These are phyloP conservation scores for Petroica traversi DNA, from an alignment of 2,113 vertebrate species.

Conservation along the genomic window DNA sequence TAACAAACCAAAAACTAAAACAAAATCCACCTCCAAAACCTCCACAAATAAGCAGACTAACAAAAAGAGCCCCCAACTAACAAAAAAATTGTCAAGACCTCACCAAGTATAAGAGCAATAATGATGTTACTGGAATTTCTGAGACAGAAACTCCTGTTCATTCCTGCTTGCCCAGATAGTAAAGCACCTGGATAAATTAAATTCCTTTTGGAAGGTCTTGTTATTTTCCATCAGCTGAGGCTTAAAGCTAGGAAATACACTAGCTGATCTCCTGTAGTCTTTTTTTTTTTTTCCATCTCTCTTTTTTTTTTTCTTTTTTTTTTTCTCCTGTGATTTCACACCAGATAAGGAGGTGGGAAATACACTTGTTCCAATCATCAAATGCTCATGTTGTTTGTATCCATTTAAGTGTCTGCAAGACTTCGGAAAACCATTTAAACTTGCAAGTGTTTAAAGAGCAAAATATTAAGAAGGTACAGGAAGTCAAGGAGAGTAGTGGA, in stretches of 20 bases:
- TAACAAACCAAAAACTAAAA: not conserved
- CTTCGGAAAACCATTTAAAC: not conserved
- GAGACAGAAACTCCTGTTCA: not conserved
- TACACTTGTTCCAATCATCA: not conserved
- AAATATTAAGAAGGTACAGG: not conserved
- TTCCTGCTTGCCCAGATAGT: not conserved
- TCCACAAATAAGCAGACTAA: not conserved
- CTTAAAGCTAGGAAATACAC: not conserved
- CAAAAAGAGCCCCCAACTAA: not conserved
- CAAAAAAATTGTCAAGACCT: not conserved
- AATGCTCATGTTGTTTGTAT: not conserved
- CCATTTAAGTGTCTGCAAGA: not conserved
- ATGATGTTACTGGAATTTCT: not conserved
- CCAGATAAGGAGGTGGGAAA: not conserved
- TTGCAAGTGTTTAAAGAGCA: not conserved
- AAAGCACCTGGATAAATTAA: not conserved
- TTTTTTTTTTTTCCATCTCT: not conserved
- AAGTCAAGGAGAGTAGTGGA: not conserved
- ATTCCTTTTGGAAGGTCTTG: not conserved
- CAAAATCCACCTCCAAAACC: not conserved
- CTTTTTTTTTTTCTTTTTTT: too few relatives aligned
- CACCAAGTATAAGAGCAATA: not conserved
- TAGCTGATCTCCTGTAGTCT: not conserved
- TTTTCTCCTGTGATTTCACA: not conserved
- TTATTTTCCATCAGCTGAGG: not conserved